Evolutionary conservation across 2,888 invertebrate species (phyloP), one percentile per base, ranked within the genome.

Genomic region (Junonia oenone): DNA sequence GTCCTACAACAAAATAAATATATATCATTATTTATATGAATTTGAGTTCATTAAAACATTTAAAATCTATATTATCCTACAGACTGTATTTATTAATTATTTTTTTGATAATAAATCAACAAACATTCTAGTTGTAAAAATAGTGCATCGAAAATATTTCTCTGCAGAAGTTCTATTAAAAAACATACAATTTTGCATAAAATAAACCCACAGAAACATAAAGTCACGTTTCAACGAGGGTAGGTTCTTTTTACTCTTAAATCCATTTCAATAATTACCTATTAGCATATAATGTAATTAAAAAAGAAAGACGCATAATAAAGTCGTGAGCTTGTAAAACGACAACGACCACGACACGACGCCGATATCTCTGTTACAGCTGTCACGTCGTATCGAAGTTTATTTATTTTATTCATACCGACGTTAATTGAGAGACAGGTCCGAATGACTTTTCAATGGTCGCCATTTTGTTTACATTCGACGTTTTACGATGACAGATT

Each of bases 401-500:
- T 69, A 64, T 72, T 75, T 72, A 67, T 68, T 68, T 63, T 68
- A 63, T 67, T 65, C 64, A 63, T 63, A 57, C 52, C 54, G 59
- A 61, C 63, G 71, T 63, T 72, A 75, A 73, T 74, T 73, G 73
- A 68, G 63, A 54, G 68, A 67, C 66, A 66, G 58, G 62, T 63
- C 63, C 47, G 52, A 62, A 56, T 65, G 63, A 63, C 64, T 57
- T 62, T 63, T 62, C 56, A 55, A 62, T 59, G 53, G 54, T 55
- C 55, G 64, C 61, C 64, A 65, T 65, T 66, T 66, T 67, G 65
- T 65, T 66, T 64, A 64, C 59, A 59, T 64, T 61, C 56, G 46
- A 51, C 59, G 43, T 63, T 63, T 63, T 68, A 61, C 54, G 53
- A 60, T 64, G 67, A 64, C 64, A 63, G 61, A 55, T 64, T 60